Evolutionary conservation across 2,113 vertebrate species (phyloP).

Genomic region (Ahaetulla prasina): DNA sequence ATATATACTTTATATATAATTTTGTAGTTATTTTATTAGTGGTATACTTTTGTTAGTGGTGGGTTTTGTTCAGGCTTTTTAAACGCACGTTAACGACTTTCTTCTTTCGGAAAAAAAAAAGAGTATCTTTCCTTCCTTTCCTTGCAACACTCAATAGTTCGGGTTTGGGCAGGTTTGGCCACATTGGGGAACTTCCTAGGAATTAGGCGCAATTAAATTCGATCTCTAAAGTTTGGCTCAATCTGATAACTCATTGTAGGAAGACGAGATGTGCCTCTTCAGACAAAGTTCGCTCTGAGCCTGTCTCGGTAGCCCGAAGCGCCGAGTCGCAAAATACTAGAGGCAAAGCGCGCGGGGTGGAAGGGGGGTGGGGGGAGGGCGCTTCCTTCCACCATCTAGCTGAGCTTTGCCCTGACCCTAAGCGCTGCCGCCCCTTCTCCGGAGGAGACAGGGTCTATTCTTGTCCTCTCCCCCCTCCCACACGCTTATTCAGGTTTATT

Average conservation of each 20-base stretch:
- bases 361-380: no score
- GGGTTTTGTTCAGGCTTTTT: neutral
- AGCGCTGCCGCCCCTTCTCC: neutral
- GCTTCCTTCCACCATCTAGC: neutral
- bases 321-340: neutral
- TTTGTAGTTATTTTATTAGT: neutral
- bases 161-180: neutral
- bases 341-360: no score
- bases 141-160: neutral
- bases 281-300: neutral
- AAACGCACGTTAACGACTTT: neutral
- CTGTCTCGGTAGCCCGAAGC: neutral
- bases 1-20: no score
- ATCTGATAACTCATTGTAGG: neutral
- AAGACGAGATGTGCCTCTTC: neutral
- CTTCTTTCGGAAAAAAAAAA: conserved; percentile 30
- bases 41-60: neutral
- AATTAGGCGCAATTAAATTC: no score
- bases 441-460: no score
- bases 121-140: neutral
- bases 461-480: no score
- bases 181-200: neutral
- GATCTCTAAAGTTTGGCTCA: neutral
- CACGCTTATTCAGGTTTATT: conserved; percentile 1
- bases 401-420: neutral